Base-by-base conservation (phyloP, 1,140 invertebrate species). In the Antheraea pernyi region DNA sequence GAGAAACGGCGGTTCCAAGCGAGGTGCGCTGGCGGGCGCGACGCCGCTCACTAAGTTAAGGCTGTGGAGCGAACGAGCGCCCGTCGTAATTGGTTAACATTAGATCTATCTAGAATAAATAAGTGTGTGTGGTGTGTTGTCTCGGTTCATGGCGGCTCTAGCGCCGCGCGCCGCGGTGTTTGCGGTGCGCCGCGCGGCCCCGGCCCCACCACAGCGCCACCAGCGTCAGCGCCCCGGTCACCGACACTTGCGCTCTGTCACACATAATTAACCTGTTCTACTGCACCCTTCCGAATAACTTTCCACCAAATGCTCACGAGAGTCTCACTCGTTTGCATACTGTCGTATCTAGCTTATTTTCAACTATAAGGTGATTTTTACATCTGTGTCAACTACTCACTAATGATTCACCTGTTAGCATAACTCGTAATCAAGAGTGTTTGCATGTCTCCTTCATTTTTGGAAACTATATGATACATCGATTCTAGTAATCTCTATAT, bases 21-120 rank as follows among this genome's bases (percentile, higher is more conserved):
- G 16, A 74, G 77, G 70, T 71, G 77, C 65, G 67, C 67, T 68
- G 62, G 75, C 72, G 81, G 75, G 73, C 75, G 68, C 70, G 66
- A 70, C 75, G 73, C 77, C 78, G 77, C 75, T 74, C 82, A 79
- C 80, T 81, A 79, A 82, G 78, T 82, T 83, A 83, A 84, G 81
- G 82, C 82, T 79, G 75, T 72, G 72, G 60, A 61, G 80, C 67
- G 78, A 73, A 70, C 65, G 75, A 73, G 80, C 82, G 82, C 78
- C 78, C 84, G 85, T 79, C 80, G 71, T 82, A 87, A 89, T 89
- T 89, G 84, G 82, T 89, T 91, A 89, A 89, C 82, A 86, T 91
- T 89, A 91, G 85, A 78, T 87, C 89, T 91, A 91, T 91, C 89
- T 91, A 91, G 83, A 89, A 88, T 86, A 85, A 88, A 86, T 89